A percentile compares a stretch with the other conserved stretches of the same genome.
phyloP scores from a whole-genome alignment of 2,888 invertebrate species.

The Aquatica leii region DNA sequence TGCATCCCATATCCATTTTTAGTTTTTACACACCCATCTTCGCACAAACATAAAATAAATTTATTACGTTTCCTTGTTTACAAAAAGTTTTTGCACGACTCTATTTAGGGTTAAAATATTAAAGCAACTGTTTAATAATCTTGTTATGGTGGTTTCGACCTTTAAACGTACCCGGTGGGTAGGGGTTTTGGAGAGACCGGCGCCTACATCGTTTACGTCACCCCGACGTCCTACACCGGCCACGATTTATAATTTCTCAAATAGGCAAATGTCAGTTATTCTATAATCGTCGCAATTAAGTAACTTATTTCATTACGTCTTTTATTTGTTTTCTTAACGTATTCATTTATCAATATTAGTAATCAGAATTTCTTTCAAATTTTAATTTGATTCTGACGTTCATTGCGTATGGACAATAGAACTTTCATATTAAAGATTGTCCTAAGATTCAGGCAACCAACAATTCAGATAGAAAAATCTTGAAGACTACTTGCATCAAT shows the following conservation, averaged over 20 bases:
- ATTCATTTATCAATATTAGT: too few species aligned
- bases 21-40: slow-evolving; percentile 19
- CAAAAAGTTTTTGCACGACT: slow-evolving; percentile 14
- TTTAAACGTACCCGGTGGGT: slow-evolving; percentile 47
- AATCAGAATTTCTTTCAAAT: too few species aligned
- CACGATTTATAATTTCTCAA: slow-evolving; percentile 32
- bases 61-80: slow-evolving; percentile 31
- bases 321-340: too few species aligned
- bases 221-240: slow-evolving; percentile 29
- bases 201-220: slow-evolving; percentile 48
- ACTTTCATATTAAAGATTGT: too few species aligned
- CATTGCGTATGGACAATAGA: too few species aligned
- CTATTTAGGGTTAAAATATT: slow-evolving; percentile 34
- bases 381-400: too few species aligned
- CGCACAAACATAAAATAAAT: slow-evolving; percentile 29
- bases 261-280: slow-evolving; percentile 35
- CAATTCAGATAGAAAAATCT: too few species aligned
- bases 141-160: slow-evolving; percentile 46
- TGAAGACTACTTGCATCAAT: too few species aligned
- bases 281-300: slow-evolving; percentile 31
- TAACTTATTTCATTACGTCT: slow-evolving; percentile 18
- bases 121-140: slow-evolving; percentile 31
- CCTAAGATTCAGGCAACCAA: too few species aligned
- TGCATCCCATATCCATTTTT: slow-evolving; percentile 13
- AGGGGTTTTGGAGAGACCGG: slow-evolving; percentile 49